Evolutionary conservation across 2,888 invertebrate genomes (phyloP).

Genomic region (Caenorhabditis uteleia): DNA sequence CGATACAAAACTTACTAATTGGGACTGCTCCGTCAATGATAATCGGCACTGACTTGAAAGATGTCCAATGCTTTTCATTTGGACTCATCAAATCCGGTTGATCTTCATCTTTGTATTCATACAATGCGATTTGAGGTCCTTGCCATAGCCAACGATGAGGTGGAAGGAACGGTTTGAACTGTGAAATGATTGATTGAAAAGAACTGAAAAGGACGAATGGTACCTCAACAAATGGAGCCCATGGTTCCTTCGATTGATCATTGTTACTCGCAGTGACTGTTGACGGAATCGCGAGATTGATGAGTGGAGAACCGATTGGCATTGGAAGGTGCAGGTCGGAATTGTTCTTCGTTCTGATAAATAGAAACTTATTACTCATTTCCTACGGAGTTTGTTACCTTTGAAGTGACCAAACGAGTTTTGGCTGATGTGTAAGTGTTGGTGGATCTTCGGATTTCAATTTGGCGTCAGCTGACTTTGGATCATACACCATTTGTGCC

Average conservation of each 20-base stretch:
- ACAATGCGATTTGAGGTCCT: conserved; percentile 99
- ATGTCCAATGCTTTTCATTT: neutral
- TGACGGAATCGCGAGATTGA: conserved; percentile 31
- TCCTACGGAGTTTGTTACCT: conserved; percentile 62
- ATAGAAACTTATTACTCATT: conserved; percentile 2
- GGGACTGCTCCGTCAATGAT: conserved; percentile 35
- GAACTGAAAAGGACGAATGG: neutral
- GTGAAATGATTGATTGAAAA: neutral
- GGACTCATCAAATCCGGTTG: conserved; percentile 20
- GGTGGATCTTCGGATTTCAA: conserved; percentile 28
- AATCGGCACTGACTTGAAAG: conserved; percentile 45
- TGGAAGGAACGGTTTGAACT: conserved; percentile 80
- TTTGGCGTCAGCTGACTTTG: conserved; percentile 1
- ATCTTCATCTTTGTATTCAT: conserved; percentile 38
- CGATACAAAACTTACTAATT: conserved; percentile 28
- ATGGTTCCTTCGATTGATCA: conserved; percentile 7
- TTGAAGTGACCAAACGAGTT: conserved; percentile 23
- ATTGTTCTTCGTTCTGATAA: conserved; percentile 55
- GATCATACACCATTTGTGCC: conserved; percentile 9
- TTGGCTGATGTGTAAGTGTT: conserved; percentile 22
- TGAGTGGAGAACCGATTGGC: conserved; percentile 36
- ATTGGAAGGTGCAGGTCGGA: conserved; percentile 52
- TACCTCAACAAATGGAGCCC: conserved; percentile 44
- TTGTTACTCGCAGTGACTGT: neutral
- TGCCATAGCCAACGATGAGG: conserved; percentile 92